Evolutionary conservation across 2,888 invertebrate genomes (phyloP), one percentile per base, ranked within the genome.

Genomic region (Arge pagana): DNA sequence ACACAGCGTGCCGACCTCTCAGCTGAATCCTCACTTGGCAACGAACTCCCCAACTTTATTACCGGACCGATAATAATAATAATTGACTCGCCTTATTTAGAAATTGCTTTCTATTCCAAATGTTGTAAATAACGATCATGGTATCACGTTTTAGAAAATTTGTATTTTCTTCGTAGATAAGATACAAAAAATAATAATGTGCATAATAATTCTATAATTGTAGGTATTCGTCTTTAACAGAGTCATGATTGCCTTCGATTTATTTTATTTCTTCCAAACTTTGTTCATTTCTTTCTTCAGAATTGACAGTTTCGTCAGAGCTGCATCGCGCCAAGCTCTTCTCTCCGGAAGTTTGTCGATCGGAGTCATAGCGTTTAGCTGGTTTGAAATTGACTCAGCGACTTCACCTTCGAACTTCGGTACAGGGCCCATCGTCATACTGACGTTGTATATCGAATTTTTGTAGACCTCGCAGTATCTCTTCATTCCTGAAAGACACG

Each of bases 261-360:
- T 39, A 50, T 41, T 50, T 23, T 30, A 10, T 13, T 33, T 28
- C 16, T 53, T 43, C 28, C 43, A 53, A 66, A 74, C 52, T 66
- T 75, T 70, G 52, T 83, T 81, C 76, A 89, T 81, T 67, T 90
- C 84, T 59, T 85, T 86, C 74, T 94, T 94, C 50, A 95, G 79
- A 52, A 88, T 78, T 18, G 93, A 86, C 8, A 95, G 79, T 53
- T 89, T 86, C 0, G 90, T 90, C 15, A 95, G 81, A 58, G 90
- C 90, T 24, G 85, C 82, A 69, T 95, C 94, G 15, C 95, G 82
- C 90, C 93, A 94, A 0, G 83, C 83, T 19, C 93, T 83, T 56
- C 92, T 79, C 53, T 88, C 86, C 48, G 81, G 83, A 48, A 95
- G 77, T 62, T 87, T 83, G 18, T 90, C 85, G 23, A 92, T 57